Evolutionary conservation across 2,888 invertebrate genomes (phyloP).

Genomic region (Epistrophella euchroma): DNA sequence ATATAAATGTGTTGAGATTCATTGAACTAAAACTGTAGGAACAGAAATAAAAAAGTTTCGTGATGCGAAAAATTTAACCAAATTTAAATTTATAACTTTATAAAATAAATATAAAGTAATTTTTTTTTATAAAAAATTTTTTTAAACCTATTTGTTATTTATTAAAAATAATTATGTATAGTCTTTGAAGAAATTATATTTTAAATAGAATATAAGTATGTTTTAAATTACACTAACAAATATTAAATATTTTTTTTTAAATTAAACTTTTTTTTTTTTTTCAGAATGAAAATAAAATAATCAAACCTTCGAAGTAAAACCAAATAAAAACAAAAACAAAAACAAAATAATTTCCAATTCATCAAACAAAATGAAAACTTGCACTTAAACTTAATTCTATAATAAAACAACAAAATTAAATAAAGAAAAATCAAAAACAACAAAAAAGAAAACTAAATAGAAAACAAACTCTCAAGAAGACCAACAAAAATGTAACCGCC

Average conservation of each 20-base stretch:
- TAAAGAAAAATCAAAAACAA: background rate
- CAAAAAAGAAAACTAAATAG: background rate
- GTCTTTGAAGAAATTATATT: too few species aligned
- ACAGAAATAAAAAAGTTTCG: too few species aligned
- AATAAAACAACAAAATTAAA: background rate
- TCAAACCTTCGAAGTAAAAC: slow-evolving; percentile 23
- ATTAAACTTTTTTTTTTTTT: background rate
- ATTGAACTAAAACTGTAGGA: too few species aligned
- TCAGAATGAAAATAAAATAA: slow-evolving; percentile 1
- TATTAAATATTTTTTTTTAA: background rate
- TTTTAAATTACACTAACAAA: too few species aligned
- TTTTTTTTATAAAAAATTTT: too few species aligned
- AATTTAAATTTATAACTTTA: too few species aligned
- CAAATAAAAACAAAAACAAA: background rate
- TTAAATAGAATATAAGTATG: too few species aligned
- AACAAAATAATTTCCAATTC: slow-evolving; percentile 9
- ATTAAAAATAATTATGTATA: too few species aligned
- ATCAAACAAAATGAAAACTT: slow-evolving; percentile 4
- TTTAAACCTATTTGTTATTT: too few species aligned
- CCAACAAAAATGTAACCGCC: slow-evolving; percentile 61
- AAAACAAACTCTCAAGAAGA: slow-evolving; percentile 25
- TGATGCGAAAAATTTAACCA: too few species aligned
- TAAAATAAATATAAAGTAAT: too few species aligned
- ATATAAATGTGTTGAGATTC: too few species aligned
- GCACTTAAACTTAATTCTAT: slow-evolving; percentile 2